Evolutionary conservation across 2,888 invertebrate genomes (phyloP).

Genomic region (Steinernema carpocapsae): DNA sequence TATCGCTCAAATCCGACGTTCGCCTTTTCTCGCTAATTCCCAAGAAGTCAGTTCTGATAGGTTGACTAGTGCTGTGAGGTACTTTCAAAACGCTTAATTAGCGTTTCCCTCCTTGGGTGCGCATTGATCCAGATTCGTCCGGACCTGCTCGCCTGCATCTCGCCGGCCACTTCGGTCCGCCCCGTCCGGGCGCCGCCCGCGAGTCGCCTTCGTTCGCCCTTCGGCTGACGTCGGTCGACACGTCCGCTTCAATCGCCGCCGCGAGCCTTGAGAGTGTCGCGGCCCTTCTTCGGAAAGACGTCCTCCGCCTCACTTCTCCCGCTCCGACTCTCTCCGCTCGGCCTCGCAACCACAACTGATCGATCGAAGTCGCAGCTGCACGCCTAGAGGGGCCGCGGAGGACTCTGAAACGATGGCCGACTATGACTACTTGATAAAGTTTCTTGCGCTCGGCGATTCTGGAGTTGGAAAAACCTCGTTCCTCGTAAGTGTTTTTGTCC

Average conservation of each 20-base stretch:
- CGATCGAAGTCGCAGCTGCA: neutral
- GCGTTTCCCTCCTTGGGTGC: neutral
- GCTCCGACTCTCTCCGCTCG: no score
- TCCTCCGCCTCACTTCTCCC: conserved; percentile 23
- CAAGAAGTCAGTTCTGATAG: no score
- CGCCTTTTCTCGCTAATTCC: no score
- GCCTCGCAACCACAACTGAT: conserved; percentile 5
- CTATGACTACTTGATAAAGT: conserved; percentile 89
- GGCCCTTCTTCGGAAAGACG: conserved; percentile 35
- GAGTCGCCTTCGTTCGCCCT: no score
- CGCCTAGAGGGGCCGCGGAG: neutral
- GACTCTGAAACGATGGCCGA: conserved; percentile 71
- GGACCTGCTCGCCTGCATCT: no score
- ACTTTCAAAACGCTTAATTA: neutral
- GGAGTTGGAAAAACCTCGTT: conserved; percentile 97
- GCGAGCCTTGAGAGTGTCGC: conserved; percentile 24
- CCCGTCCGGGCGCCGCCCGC: neutral
- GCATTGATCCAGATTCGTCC: neutral
- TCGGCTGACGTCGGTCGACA: neutral
- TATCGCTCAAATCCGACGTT: no score
- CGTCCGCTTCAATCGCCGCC: conserved; percentile 14
- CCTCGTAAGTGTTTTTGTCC: conserved; percentile 53
- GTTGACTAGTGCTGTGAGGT: no score
- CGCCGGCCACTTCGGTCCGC: neutral
- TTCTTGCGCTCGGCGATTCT: conserved; percentile 92